These are phyloP conservation scores for Sinentomon sp. DNA, from an alignment of 2,888 invertebrate genomes.

Conservation along the genomic window DNA sequence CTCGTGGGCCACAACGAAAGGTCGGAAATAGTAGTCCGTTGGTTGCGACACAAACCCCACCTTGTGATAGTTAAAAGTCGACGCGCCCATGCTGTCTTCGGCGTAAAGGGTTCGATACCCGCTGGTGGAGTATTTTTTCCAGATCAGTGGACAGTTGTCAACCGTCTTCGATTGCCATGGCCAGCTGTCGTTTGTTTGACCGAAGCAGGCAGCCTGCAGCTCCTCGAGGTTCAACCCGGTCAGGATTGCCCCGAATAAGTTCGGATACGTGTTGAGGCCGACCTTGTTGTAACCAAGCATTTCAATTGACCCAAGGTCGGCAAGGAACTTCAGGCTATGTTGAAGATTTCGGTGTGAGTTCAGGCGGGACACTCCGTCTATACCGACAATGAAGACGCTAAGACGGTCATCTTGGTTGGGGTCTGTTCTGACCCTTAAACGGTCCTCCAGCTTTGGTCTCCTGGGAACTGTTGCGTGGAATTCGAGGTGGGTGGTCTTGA, in stretches of 20 bases:
- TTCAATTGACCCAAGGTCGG: constrained; percentile 36
- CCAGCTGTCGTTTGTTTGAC: too few species aligned
- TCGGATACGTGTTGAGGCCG: constrained; percentile 79
- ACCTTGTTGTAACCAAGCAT: constrained; percentile 75
- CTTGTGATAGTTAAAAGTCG: constrained; percentile 51
- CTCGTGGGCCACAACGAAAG: too few species aligned
- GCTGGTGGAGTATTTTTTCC: constrained; percentile 42
- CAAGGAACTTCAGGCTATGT: constrained; percentile 31
- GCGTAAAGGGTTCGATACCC: constrained; percentile 52
- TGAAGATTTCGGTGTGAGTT: constrained; percentile 65
- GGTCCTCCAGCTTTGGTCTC: too few species aligned
- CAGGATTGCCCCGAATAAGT: constrained; percentile 50
- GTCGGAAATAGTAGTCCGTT: constrained; percentile 56
- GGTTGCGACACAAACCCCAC: constrained; percentile 48
- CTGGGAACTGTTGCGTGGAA: too few species aligned
- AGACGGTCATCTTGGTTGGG: too few species aligned
- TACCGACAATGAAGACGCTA: constrained; percentile 47
- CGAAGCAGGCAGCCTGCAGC: constrained; percentile 31
- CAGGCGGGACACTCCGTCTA: constrained; percentile 57
- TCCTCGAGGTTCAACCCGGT: constrained; percentile 39
- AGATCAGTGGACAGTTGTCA: constrained; percentile 54
- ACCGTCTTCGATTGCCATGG: constrained; percentile 29
- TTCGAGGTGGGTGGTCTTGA: too few species aligned
- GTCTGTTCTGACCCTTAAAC: too few species aligned
- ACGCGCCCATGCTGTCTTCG: constrained; percentile 52